Base-by-base conservation (phyloP, 2,888 invertebrate genomes). In the Eupithecia abbreviata region DNA sequence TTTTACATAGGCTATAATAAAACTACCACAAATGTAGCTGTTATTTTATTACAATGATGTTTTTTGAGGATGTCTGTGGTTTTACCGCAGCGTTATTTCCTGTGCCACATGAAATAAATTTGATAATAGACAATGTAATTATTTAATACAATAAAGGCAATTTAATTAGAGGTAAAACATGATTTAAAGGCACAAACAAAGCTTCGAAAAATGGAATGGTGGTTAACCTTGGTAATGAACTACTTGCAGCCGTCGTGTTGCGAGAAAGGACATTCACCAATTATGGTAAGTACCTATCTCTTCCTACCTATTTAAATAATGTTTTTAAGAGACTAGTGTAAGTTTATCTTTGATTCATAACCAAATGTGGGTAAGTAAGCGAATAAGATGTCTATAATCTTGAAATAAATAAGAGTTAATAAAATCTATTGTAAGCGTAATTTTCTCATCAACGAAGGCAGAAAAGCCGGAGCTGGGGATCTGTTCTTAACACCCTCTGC, bases 371-470 rank as follows among this genome's bases (percentile, higher is more conserved):
- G 6, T 66, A 66, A 66, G 6, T 66, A 66, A 66, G 41, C 30
- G 42, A 42, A 15, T 66, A 15, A 66, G 42, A 41, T 41, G 41
- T 30, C 13, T 1, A 41, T 65, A 41, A 66, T 66, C 58, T 58
- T 18, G 18, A 18, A 9, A 58, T 58, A 58, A 18, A 55, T 55
- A 55, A 66, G 42, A 18, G 55, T 55, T 66, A 42, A 41, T 42
- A 43, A 30, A 30, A 18, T 47, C 45, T 86, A 93, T 79, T 92
- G 90, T 78, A 93, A 87, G 70, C 93, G 89, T 75, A 95, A 84
- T 85, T 90, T 93, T 78, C 91, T 89, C 90, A 94, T 90, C 69
- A 95, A 83, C 7, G 91, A 85, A 6, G 94, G 93, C 15, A 94
- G 82, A 80, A 93, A 92, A n/a, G 92, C 89, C 4, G 94, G 90